A percentile compares a stretch with the other conserved stretches of the same genome.
Conservation (phyloP, 2,888 invertebrate species). For the Keiferia lycopersicella region DNA sequence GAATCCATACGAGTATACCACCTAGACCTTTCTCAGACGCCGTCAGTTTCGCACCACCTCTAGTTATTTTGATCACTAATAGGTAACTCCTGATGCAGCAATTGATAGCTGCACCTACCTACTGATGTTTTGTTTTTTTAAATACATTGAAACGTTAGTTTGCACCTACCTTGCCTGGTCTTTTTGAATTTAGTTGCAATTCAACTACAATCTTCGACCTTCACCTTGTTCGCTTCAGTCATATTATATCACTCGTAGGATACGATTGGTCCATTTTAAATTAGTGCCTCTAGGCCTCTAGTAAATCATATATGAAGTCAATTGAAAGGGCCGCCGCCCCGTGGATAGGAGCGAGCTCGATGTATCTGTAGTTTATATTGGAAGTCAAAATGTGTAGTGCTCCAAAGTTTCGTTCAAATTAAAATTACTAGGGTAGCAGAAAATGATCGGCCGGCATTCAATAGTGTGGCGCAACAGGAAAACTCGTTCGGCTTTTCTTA, state of each 20-base stretch:
- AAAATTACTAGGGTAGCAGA: background rate
- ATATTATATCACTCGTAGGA: background rate
- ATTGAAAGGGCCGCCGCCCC: background rate
- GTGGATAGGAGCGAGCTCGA: background rate
- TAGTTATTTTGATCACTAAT: too few species aligned
- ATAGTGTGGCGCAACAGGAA: background rate
- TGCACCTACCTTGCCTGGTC: too few species aligned
- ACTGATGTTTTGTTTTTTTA: too few species aligned
- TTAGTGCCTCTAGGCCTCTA: background rate
- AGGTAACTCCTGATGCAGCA: too few species aligned
- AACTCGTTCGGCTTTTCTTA: background rate
- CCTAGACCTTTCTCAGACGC: too few species aligned
- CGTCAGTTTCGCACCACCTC: too few species aligned
- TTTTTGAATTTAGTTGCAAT: background rate
- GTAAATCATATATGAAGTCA: background rate
- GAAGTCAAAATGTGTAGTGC: background rate
- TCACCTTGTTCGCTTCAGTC: background rate
- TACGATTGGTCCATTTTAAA: background rate
- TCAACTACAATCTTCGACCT: background rate
- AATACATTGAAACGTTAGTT: too few species aligned
- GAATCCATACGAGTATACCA: too few species aligned
- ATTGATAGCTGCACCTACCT: too few species aligned
- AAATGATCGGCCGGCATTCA: background rate
- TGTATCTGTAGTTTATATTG: background rate
- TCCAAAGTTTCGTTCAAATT: background rate